Percentiles rank a stretch among this genome's conserved stretches.
phyloP scores from a whole-genome alignment of 2,113 vertebrate species.

The Corythoichthys intestinalis region DNA sequence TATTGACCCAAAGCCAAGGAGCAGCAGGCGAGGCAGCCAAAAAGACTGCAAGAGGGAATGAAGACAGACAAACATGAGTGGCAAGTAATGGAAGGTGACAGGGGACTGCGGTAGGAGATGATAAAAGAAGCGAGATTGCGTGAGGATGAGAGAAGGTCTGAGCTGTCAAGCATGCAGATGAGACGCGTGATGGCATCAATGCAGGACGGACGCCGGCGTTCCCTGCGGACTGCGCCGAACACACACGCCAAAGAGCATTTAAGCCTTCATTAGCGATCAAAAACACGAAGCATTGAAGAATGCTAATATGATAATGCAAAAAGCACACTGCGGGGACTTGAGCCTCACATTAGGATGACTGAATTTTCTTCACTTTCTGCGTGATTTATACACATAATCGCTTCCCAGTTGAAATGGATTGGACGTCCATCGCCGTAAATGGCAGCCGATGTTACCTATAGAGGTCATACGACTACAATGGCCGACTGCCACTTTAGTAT shows the following conservation, averaged over 20 bases:
- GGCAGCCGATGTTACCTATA: background rate
- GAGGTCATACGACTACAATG: conserved; percentile 31
- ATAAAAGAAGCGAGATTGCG: conserved; percentile 17
- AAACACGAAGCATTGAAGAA: conserved; percentile 32
- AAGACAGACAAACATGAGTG: background rate
- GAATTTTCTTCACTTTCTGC: background rate
- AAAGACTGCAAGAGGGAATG: conserved; percentile 9
- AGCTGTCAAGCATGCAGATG: conserved; percentile 61
- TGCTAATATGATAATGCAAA: conserved; percentile 22
- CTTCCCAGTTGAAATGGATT: too few relatives aligned
- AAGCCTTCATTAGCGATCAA: conserved; percentile 40
- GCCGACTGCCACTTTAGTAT: conserved; percentile 56
- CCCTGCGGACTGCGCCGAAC: conserved; percentile 41
- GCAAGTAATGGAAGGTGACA: conserved; percentile 12
- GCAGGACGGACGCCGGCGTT: conserved; percentile 51
- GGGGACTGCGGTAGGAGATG: conserved; percentile 15
- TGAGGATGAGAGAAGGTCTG: conserved; percentile 29
- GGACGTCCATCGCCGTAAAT: too few relatives aligned
- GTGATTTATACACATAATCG: background rate
- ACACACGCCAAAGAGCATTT: conserved; percentile 33
- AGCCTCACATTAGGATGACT: background rate
- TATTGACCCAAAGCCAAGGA: conserved; percentile 62
- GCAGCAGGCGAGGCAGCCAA: conserved; percentile 8
- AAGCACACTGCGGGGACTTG: conserved; percentile 8
- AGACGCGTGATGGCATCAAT: conserved; percentile 56